A percentile compares a stretch with the other conserved stretches of the same genome.
These are phyloP conservation scores for Mya arenaria DNA, from an alignment of 1,140 invertebrate genomes.

Conservation along the genomic window DNA sequence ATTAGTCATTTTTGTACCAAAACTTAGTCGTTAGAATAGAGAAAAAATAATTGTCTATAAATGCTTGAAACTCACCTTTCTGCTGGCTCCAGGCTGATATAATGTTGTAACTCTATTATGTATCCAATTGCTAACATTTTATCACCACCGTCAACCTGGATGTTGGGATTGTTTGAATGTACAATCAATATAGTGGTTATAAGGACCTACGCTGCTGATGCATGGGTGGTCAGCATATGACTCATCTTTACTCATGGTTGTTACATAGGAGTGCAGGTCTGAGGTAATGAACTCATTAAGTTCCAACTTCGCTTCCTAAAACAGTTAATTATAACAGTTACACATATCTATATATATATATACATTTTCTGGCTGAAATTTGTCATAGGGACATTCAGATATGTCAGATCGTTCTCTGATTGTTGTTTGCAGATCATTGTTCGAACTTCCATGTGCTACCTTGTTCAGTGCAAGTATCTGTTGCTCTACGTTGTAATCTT, in stretches of 20 bases:
- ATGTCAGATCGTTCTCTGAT: slow-evolving; percentile 19
- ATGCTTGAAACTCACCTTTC: no score
- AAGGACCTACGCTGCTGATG: background rate
- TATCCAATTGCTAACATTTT: no score
- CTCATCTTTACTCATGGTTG: background rate
- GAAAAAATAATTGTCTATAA: no score
- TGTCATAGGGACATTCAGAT: slow-evolving; percentile 33
- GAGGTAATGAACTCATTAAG: background rate
- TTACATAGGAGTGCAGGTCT: no score
- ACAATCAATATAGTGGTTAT: background rate
- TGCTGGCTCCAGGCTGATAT: no score
- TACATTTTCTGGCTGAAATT: background rate
- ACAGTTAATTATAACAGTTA: no score
- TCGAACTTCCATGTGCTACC: background rate
- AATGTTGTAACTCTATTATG: no score
- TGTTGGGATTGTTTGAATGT: background rate
- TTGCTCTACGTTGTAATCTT: slow-evolving; percentile 50
- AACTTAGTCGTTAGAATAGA: no score
- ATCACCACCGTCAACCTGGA: no score
- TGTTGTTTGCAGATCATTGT: background rate
- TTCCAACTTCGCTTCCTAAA: no score
- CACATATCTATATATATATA: no score
- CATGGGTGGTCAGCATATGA: background rate
- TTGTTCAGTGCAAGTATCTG: slow-evolving; percentile 36
- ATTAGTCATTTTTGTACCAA: no score